phyloP scores from a whole-genome alignment of 2,888 invertebrate species.

The Drosophila birchii region DNA sequence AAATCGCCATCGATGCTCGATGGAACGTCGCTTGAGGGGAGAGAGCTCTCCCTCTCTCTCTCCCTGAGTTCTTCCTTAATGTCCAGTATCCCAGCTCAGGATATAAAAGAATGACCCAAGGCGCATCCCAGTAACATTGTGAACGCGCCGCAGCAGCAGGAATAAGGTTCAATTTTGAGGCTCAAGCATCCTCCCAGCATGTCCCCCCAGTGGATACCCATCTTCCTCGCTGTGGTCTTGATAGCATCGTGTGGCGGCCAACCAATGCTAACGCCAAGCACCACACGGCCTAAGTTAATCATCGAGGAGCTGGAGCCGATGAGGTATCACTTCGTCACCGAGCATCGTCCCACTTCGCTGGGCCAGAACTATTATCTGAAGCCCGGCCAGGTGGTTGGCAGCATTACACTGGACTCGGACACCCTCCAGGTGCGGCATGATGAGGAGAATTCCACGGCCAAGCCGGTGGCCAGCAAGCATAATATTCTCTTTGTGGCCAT shows the following conservation, averaged over 20 bases:
- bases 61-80: constrained; percentile 8
- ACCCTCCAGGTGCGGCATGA: constrained; percentile 58
- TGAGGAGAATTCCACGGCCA: constrained; percentile 35
- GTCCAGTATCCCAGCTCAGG: constrained; percentile 28
- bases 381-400: constrained; percentile 75
- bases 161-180: background rate
- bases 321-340: constrained; percentile 71
- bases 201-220: constrained; percentile 5
- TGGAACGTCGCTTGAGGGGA: background rate
- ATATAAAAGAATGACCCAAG: constrained; percentile 54
- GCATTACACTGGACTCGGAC: constrained; percentile 61
- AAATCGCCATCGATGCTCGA: background rate
- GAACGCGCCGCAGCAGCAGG: constrained; percentile 36
- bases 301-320: constrained; percentile 48
- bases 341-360: constrained; percentile 69
- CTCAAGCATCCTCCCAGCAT: constrained; percentile 1
- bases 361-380: constrained; percentile 79
- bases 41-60: constrained; percentile 4
- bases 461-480: constrained; percentile 66
- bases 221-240: background rate
- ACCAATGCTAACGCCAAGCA: background rate
- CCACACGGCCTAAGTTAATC: constrained; percentile 28
- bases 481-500: constrained; percentile 75
- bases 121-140: constrained; percentile 21
- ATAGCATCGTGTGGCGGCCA: background rate